Evolutionary conservation across 92 coral and sea anemone genomes (phyloP).

Genomic region (Montipora capitata): DNA sequence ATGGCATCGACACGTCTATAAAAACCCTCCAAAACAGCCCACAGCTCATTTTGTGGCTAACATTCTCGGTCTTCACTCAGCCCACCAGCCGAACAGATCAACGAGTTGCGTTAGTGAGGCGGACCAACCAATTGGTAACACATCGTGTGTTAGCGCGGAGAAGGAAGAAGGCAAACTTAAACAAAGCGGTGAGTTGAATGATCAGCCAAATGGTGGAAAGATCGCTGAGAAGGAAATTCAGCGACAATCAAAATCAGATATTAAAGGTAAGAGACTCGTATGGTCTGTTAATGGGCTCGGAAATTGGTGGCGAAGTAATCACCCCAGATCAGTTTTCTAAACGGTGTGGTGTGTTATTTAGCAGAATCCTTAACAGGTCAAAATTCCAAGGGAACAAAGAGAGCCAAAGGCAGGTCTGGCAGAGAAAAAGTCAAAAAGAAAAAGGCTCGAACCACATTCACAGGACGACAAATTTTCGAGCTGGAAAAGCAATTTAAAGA

Average conservation of each 20-base stretch:
- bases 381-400: conserved; percentile 56
- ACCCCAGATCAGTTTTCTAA: conserved; percentile 66
- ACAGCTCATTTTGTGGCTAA: conserved; percentile 98
- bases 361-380: conserved; percentile 38
- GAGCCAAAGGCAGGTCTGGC: conserved; percentile 72
- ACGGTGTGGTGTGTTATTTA: conserved; percentile 41
- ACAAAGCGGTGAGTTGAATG: neutral
- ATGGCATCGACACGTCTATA: conserved; percentile 98
- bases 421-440: conserved; percentile 90
- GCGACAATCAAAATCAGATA: conserved; percentile 53
- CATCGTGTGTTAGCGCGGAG: conserved; percentile 13
- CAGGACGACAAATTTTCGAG: conserved; percentile 99
- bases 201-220: neutral
- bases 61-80: conserved; percentile 90
- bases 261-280: conserved; percentile 51
- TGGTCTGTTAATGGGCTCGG: conserved; percentile 66
- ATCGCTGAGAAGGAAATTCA: conserved; percentile 29
- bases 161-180: conserved; percentile 41
- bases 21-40: conserved; percentile 91
- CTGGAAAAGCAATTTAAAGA: conserved; percentile 98
- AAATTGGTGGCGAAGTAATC: conserved; percentile 60
- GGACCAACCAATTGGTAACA: conserved; percentile 37
- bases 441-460: conserved; percentile 99
- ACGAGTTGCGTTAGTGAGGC: conserved; percentile 14
- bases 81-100: conserved; percentile 70